Evolutionary conservation across 2,888 invertebrate genomes (phyloP), one percentile per base, ranked within the genome.

Genomic region (Platycheirus albimanus): DNA sequence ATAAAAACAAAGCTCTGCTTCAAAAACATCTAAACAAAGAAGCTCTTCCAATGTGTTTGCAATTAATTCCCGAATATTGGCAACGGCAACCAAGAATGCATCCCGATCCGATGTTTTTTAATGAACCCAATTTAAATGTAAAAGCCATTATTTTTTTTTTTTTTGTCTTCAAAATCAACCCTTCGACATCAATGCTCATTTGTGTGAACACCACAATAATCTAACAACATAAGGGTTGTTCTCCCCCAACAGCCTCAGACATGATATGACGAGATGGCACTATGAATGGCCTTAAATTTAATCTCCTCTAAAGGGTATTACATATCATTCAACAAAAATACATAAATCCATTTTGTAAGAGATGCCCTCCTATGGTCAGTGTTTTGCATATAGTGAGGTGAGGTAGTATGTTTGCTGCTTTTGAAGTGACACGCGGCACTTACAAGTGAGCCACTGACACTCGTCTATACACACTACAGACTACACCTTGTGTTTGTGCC

Each of bases 341-440:
- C 47, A 66, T 54, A 19, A 71, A 81, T 81, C 71, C 28, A 15
- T 56, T 71, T 30, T n/a, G n/a, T 36, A 11, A 47, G 30, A 8
- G 58, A 36, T 49, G 33, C n/a, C n/a, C n/a, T n/a, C n/a, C 20
- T 51, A 43, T 47, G 67, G 71, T 76, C 71, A 67, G 20, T 76
- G 61, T 45, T 72, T 64, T 69, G 64, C 58, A n/a, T n/a, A n/a
- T n/a, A n/a, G n/a, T n/a, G n/a, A n/a, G n/a, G n/a, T n/a, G n/a
- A n/a, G n/a, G n/a, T n/a, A n/a, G 13, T 49, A 8, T 20, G 11
- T 41, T 28, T 15, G 24, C 58, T 58, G 69, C 64, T 52, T 72
- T 83, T 77, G 77, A 77, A 78, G 78, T 78, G 83, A 83, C 83
- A 83, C 83, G 83, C 78, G 83, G 83, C 83, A 78, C 83, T 78